phyloP scores from a whole-genome alignment of 2,113 vertebrate species.

The Oceanites oceanicus region DNA sequence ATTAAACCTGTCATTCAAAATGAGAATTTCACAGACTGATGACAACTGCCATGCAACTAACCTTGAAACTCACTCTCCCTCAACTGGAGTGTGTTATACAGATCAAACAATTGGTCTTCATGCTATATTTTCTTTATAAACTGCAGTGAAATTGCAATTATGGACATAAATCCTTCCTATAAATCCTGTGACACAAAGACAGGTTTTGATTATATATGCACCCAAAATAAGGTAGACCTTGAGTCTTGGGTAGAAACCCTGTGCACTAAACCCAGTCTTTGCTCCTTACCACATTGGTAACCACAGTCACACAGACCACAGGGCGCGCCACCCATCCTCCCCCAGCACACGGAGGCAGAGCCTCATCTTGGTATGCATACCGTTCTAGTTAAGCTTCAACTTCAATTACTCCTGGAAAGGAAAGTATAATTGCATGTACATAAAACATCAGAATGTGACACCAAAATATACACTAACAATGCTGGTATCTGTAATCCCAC shows the following conservation, averaged over 20 bases:
- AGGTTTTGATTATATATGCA: constrained; percentile 9
- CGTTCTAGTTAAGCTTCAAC: background rate
- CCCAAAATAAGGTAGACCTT: background rate
- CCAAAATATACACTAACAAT: background rate
- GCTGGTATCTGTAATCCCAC: background rate
- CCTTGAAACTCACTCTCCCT: constrained; percentile 18
- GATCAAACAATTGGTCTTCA: background rate
- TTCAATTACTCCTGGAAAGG: background rate
- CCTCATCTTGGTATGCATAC: background rate
- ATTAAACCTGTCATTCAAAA: constrained; percentile 20
- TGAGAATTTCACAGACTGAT: constrained; percentile 27
- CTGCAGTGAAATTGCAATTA: constrained; percentile 10
- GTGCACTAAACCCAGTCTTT: background rate
- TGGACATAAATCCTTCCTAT: constrained; percentile 33
- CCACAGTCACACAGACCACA: background rate
- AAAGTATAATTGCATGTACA: background rate
- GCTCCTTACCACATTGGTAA: background rate
- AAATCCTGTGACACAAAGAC: constrained; percentile 53
- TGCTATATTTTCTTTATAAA: constrained; percentile 29
- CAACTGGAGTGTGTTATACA: background rate
- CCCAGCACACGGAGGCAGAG: background rate
- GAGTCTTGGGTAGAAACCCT: background rate
- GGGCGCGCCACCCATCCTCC: background rate
- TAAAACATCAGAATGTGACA: background rate
- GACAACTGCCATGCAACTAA: constrained; percentile 26